A percentile compares a stretch with the other conserved stretches of the same genome.
Conservation (phyloP, 2,113 vertebrate genomes). For the Malurus cyaneus region DNA sequence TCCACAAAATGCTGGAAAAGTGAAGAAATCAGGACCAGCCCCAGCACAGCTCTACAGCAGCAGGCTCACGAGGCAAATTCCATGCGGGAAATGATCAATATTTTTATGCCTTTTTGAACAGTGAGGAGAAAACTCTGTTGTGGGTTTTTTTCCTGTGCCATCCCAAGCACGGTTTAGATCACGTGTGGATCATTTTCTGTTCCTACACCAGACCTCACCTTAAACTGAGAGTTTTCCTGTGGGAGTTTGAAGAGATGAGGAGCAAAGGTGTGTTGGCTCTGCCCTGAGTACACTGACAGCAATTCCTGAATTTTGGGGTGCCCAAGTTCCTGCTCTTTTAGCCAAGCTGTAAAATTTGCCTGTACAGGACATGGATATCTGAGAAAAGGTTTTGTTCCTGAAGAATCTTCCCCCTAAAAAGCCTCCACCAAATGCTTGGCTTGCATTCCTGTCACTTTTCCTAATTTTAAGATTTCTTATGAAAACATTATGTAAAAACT, state of each 20-base stretch:
- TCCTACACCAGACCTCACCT: not conserved
- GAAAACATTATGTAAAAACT: not conserved
- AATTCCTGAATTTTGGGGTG: not conserved
- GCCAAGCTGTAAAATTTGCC: not conserved
- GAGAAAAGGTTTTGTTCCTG: not conserved
- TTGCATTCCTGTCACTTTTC: not conserved
- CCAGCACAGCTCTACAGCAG: no score
- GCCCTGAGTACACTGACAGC: not conserved
- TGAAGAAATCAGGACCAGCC: not conserved
- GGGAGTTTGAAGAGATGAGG: not conserved
- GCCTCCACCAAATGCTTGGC: rapidly evolving
- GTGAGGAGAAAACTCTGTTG: not conserved
- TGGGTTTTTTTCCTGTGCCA: rapidly evolving
- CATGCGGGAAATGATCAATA: not conserved
- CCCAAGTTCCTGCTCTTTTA: not conserved
- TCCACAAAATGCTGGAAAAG: not conserved
- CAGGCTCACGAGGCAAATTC: not conserved
- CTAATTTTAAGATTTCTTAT: not conserved
- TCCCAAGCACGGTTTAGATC: not conserved
- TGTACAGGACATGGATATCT: not conserved
- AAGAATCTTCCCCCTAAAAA: not conserved
- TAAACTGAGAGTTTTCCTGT: not conserved
- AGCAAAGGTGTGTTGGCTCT: not conserved
- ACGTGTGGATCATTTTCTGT: not conserved
- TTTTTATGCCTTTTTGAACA: not conserved